A percentile compares a stretch with the other conserved stretches of the same genome.
These are phyloP conservation scores for Cephalotes varians DNA, from an alignment of 2,888 invertebrate genomes.

Conservation along the genomic window DNA sequence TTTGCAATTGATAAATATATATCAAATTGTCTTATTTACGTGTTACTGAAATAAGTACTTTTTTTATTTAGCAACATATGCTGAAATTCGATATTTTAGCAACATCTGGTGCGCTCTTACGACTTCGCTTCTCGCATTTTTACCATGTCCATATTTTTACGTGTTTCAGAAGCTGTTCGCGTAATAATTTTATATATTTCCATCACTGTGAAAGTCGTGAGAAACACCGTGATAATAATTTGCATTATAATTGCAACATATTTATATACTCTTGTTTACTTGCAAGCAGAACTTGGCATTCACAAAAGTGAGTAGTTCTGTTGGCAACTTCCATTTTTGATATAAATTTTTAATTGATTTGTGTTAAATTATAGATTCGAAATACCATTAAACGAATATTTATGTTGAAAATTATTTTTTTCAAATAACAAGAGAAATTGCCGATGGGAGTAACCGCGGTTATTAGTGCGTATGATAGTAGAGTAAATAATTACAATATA, in stretches of 20 bases:
- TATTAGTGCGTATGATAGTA: no score
- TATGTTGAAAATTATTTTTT: background rate
- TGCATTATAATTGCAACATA: background rate
- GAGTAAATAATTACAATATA: no score
- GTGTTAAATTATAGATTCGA: background rate
- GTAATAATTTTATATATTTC: constrained; percentile 31
- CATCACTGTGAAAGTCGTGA: background rate
- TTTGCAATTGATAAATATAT: background rate
- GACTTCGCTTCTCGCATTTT: background rate
- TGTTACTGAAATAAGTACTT: background rate
- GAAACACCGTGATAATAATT: background rate
- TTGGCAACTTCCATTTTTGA: background rate
- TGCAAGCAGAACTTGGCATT: background rate
- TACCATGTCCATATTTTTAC: background rate
- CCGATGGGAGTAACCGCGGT: no score
- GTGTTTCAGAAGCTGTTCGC: background rate
- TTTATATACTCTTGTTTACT: background rate
- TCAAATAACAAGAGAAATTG: no score
- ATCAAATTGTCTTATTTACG: background rate
- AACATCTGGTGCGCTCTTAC: background rate
- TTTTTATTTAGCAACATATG: background rate
- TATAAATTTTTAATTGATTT: background rate
- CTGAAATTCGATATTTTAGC: background rate
- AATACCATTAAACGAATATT: background rate
- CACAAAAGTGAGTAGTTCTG: background rate